A percentile compares a stretch with the other conserved stretches of the same genome.
phyloP scores from a whole-genome alignment of 1,140 invertebrate species.

The Reticulitermes speratus region DNA sequence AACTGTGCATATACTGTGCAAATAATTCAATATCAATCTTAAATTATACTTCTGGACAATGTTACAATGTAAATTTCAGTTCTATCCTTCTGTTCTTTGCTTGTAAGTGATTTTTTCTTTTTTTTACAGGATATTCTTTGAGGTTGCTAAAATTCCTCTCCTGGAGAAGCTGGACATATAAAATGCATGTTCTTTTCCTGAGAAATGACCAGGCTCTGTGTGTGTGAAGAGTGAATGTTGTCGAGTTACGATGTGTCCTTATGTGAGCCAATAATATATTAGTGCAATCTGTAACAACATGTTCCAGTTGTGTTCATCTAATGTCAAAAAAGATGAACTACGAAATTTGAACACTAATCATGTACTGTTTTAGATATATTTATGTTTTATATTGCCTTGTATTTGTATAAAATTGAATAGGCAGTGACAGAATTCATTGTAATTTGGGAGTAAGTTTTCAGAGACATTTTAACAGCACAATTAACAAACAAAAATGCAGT shows the following conservation, averaged over 20 bases:
- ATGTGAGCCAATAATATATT: background rate
- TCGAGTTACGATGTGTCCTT: background rate
- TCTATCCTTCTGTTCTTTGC: no score
- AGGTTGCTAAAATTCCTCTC: constrained; percentile 72
- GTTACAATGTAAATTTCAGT: no score
- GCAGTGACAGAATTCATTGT: background rate
- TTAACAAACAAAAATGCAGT: background rate
- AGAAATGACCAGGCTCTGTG: background rate
- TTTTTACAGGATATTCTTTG: constrained; percentile 77
- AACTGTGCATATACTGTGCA: background rate
- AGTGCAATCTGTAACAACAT: background rate
- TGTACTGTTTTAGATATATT: background rate
- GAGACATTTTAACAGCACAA: background rate
- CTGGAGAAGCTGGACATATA: constrained; percentile 44
- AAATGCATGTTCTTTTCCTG: background rate
- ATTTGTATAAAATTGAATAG: background rate
- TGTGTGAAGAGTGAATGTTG: background rate
- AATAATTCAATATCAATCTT: background rate
- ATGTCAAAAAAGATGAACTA: no score
- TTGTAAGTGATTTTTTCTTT: constrained; percentile 24
- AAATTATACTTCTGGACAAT: no score
- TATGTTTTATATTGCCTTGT: background rate
- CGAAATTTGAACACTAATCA: no score
- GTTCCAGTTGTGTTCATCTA: background rate
- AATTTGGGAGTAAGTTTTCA: background rate